These are phyloP conservation scores for Stegodyphus dumicola DNA, from an alignment of 1,140 invertebrate species.

Conservation along the genomic window DNA sequence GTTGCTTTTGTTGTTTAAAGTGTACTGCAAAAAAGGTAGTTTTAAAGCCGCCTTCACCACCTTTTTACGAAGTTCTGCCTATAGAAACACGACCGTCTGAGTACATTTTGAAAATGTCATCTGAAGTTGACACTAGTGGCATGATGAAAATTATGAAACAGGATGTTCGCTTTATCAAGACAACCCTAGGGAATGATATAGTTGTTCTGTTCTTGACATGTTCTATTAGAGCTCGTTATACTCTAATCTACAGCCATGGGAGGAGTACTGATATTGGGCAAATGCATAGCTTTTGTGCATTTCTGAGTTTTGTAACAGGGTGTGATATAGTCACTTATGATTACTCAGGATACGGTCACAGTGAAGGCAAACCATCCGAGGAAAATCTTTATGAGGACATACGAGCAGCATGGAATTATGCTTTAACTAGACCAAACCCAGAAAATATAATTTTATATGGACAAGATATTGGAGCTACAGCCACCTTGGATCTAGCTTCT, in stretches of 20 bases:
- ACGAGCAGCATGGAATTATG: conserved; percentile 95
- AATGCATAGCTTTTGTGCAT: conserved; percentile 68
- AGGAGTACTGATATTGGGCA: conserved; percentile 88
- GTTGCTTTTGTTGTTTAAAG: conserved; percentile 79
- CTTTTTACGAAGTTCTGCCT: conserved; percentile 83
- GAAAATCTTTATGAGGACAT: conserved; percentile 99
- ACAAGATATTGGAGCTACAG: conserved; percentile 96
- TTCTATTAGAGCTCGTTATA: conserved; percentile 91
- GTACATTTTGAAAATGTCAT: conserved; percentile 76
- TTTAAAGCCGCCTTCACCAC: conserved; percentile 94
- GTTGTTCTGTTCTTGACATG: conserved; percentile 94
- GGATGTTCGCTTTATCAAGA: conserved; percentile 79
- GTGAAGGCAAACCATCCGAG: conserved; percentile 95
- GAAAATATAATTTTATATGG: conserved; percentile 99
- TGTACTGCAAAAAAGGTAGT: conserved; percentile 97
- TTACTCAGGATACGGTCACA: conserved; percentile 96
- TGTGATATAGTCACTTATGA: conserved; percentile 99
- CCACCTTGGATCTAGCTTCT: conserved; percentile 93
- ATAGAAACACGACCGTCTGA: conserved; percentile 64
- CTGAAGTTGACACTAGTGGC: conserved; percentile 90
- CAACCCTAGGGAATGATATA: conserved; percentile 91
- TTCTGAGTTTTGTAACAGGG: conserved; percentile 70
- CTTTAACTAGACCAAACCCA: conserved; percentile 88
- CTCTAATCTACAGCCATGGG: conserved; percentile 97
- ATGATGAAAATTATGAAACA: conserved; percentile 95